Evolutionary conservation across 53 echinoderm and acorn worm species (phyloP).

Genomic region (Stichopus horrens): DNA sequence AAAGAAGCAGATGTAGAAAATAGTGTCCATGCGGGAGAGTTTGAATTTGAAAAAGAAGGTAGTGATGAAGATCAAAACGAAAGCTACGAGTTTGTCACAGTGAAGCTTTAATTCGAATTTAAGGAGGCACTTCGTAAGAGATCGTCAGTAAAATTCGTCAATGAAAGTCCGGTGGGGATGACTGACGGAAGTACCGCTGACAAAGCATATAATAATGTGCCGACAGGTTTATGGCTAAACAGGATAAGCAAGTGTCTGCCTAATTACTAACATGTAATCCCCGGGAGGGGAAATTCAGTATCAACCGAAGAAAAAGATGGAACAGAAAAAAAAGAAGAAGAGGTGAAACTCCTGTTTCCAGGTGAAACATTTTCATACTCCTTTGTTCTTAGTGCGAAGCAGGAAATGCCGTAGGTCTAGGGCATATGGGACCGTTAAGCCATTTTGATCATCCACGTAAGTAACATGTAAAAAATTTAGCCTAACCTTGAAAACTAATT

Average conservation of each 20-base stretch:
- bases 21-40: too few relatives aligned
- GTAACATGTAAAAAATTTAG: too few relatives aligned
- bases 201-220: neutral
- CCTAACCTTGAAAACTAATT: too few relatives aligned
- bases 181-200: neutral
- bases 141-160: neutral
- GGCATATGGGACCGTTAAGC: too few relatives aligned
- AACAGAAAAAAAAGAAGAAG: neutral
- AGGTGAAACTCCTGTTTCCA: too few relatives aligned
- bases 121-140: neutral
- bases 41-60: neutral
- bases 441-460: too few relatives aligned
- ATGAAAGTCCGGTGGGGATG: neutral
- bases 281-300: neutral
- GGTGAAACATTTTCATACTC: too few relatives aligned
- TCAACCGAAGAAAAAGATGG: neutral
- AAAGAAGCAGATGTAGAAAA: neutral
- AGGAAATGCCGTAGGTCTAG: too few relatives aligned
- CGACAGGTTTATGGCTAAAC: neutral
- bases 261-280: neutral
- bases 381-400: too few relatives aligned
- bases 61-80: neutral
- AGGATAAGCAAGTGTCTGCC: neutral
- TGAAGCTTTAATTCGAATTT: too few relatives aligned
- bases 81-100: too few relatives aligned